Base-by-base conservation (phyloP, 2,113 vertebrate genomes). In the Paradisaea rubra region DNA sequence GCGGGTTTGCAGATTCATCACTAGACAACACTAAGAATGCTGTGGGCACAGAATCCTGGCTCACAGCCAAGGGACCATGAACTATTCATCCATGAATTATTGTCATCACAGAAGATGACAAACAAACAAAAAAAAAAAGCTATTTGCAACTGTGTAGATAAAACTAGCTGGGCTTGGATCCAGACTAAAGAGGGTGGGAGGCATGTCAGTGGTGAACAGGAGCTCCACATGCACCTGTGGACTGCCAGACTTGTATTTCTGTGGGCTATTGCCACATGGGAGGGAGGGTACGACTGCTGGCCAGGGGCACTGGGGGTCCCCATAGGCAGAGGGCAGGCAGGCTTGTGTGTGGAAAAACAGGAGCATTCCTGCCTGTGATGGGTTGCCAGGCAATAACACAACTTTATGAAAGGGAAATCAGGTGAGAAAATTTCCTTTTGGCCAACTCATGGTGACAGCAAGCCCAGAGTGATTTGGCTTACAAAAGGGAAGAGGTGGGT, bases 21-120 rank as follows among this genome's bases (percentile, higher is more conserved):
- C 28, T 5, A 30, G 59, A 37, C 37, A 52, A 24, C 0, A 2
- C 33, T 10, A 45, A 0, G 0, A 66, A 52, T 47, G 30, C 63
- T 52, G 9, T 6, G 20, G 53, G 39, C 41, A 59, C 35, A 39
- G 33, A 8, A 2, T 39, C 31, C 64, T 6, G 1, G 10, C 72
- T 56, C 2, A 1, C 47, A 74, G 61, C 52, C 66, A 27, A 9
- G 1, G 41, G 39, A 54, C 54, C 30, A 24, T 22, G 39, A 53
- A 49, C 59, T 72, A 15, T 8, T 83, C 31, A 59, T 9, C 44
- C 63, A 30, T 41, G 11, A 71, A 83, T 72, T 54, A 37, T 37
- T 37, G 37, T 37, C 37, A 37, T 37, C 37, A 37, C 37, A 37
- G 37, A 37, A 37, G 37, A 37, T 37, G 37, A 37, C 37, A 37